Percentiles rank a stretch among this genome's conserved stretches.
Evolutionary conservation across 2,113 vertebrate species (phyloP).

Genomic region (Aspiorhynchus laticeps): DNA sequence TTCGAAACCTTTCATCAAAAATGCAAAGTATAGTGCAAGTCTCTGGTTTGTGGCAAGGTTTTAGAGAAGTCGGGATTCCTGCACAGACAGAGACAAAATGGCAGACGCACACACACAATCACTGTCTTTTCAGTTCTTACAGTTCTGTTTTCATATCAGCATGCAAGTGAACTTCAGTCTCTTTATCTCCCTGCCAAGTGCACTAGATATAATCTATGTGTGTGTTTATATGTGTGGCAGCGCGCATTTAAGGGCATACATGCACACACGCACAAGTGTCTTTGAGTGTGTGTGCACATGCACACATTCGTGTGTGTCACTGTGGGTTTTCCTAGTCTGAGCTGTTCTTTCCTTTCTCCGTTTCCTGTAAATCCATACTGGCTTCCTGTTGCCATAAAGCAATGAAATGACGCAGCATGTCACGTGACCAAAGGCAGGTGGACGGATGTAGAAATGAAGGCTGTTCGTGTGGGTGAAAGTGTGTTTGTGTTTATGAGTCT

Average conservation of each 20-base stretch:
- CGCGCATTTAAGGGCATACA: no score
- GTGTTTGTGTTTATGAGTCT: slow-evolving; percentile 48
- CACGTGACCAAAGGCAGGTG: slow-evolving; percentile 48
- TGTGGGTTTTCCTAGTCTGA: slow-evolving; percentile 65
- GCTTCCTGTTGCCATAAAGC: slow-evolving; percentile 39
- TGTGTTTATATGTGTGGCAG: slow-evolving; percentile 5
- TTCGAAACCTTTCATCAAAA: neutral
- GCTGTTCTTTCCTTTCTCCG: slow-evolving; percentile 59
- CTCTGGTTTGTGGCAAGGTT: slow-evolving; percentile 21
- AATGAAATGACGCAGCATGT: neutral
- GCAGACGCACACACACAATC: neutral
- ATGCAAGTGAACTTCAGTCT: neutral
- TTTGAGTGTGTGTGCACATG: no score
- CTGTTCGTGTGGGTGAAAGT: neutral
- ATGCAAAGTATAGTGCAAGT: neutral
- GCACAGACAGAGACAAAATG: neutral
- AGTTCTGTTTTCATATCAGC: slow-evolving; percentile 2
- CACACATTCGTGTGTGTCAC: slow-evolving; percentile 59
- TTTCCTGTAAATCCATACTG: slow-evolving; percentile 70
- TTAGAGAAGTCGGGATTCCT: slow-evolving; percentile 36
- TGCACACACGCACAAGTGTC: neutral
- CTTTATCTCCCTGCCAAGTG: neutral
- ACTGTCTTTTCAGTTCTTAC: neutral
- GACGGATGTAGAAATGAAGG: neutral
- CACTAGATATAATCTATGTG: neutral